These are phyloP conservation scores for Mycetomoellerius zeteki DNA, from an alignment of 1,140 invertebrate genomes.

Conservation along the genomic window DNA sequence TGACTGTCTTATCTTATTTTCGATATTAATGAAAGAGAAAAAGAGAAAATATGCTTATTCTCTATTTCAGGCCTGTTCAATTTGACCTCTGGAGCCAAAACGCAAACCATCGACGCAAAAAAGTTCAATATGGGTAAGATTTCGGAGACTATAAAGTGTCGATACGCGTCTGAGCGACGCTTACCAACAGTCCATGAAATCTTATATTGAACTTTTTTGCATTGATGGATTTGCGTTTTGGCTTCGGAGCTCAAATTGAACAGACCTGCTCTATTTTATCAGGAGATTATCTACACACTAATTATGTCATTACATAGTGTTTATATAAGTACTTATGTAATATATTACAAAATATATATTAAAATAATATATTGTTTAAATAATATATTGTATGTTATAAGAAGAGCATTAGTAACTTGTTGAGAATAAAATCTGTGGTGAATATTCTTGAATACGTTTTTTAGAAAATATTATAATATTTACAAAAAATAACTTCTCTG, in stretches of 20 bases:
- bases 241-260: too few species aligned
- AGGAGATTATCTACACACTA: not conserved
- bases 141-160: too few species aligned
- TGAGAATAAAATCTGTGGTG: slow-evolving; percentile 50
- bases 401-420: slow-evolving; percentile 32
- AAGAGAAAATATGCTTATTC: too few species aligned
- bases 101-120: too few species aligned
- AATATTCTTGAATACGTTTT: slow-evolving; percentile 15
- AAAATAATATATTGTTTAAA: slow-evolving; percentile 18
- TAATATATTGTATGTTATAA: slow-evolving; percentile 19
- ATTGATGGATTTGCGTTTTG: too few species aligned
- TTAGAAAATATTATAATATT: not conserved
- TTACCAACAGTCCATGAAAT: too few species aligned
- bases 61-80: too few species aligned
- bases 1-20: not conserved
- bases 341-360: not conserved
- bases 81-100: too few species aligned
- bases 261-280: not conserved
- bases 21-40: not conserved
- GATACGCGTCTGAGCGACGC: too few species aligned
- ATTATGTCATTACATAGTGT: not conserved
- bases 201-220: not conserved
- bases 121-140: too few species aligned
- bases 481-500: not conserved
- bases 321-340: slow-evolving; percentile 27